Percentiles rank a stretch among this genome's conserved stretches.
Evolutionary conservation across 2,113 vertebrate genomes (phyloP).

Genomic region (Heloderma charlesbogerti): DNA sequence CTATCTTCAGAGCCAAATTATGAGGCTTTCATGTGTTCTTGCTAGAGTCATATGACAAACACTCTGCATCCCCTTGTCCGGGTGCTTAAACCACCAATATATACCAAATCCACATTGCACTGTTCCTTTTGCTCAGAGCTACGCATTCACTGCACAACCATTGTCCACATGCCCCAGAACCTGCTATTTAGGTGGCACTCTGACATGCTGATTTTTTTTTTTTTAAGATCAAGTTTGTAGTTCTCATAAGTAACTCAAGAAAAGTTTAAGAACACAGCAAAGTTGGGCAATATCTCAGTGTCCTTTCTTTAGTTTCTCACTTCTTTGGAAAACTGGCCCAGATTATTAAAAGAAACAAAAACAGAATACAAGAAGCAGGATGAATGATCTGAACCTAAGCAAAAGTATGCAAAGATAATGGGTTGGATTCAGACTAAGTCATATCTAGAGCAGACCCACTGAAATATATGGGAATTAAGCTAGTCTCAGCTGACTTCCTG

Average conservation of each 20-base stretch:
- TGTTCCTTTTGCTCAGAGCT: neutral
- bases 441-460: neutral
- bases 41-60: neutral
- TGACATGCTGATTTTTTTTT: neutral
- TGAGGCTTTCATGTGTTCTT: no score
- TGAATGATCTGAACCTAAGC: neutral
- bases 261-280: neutral
- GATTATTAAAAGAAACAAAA: no score
- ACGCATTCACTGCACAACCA: neutral
- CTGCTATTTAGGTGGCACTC: neutral
- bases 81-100: neutral
- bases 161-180: neutral
- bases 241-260: neutral
- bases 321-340: neutral
- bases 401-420: neutral
- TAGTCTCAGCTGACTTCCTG: neutral
- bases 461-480: neutral
- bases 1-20: neutral
- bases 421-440: neutral
- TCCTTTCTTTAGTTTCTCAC: neutral
- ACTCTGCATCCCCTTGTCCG: neutral
- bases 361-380: neutral
- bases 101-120: neutral
- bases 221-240: neutral
- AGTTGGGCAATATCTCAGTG: no score